Evolutionary conservation across 2,797 vertebrate genomes (phyloP), one percentile per base, ranked within the genome.

Genomic region (Lepus townsendii): DNA sequence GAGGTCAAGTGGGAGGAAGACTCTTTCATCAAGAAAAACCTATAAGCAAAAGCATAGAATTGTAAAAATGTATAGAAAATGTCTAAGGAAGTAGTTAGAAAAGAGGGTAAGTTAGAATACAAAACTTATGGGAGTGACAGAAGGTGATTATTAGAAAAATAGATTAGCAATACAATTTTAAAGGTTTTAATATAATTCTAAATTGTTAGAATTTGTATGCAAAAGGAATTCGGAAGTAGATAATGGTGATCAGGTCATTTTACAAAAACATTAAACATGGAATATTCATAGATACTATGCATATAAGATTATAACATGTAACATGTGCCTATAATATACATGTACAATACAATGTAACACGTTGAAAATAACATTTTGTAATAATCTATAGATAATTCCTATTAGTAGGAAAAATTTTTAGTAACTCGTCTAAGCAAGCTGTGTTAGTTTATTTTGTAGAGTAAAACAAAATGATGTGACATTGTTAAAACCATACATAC

Each of bases 21-120:
- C 84, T 35, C 57, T 84, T 91, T 42, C 57, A 84, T 77, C 72
- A 95, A 77, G 17, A 16, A 14, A 93, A 78, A 71, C 35, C 3
- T n/a, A n/a, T 38, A 80, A 27, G 11, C 14, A 52, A 77, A 87
- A 27, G 19, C 38, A 86, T 0, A 66, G 27, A 75, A 50, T 75
- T 88, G 38, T n/a, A 60, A 3, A 88, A 60, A 69, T 65, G 0
- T 30, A 27, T 38, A 27, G 7, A 35, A n/a, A 47, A 7, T 16
- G 85, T 60, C 42, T 57, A 86, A 93, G 42, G 42, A 47, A 91
- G 42, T 19, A 76, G 17, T 10, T 65, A 71, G 24, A 42, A 32
- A n/a, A 63, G n/a, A 50, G 7, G 13, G 73, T 57, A 90, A 66
- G 9, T 72, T 62, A 78, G 42, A 93, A 10, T 17, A 76, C 26